Base-by-base conservation (phyloP, 2,888 invertebrate genomes). In the Cheilosia urbana region DNA sequence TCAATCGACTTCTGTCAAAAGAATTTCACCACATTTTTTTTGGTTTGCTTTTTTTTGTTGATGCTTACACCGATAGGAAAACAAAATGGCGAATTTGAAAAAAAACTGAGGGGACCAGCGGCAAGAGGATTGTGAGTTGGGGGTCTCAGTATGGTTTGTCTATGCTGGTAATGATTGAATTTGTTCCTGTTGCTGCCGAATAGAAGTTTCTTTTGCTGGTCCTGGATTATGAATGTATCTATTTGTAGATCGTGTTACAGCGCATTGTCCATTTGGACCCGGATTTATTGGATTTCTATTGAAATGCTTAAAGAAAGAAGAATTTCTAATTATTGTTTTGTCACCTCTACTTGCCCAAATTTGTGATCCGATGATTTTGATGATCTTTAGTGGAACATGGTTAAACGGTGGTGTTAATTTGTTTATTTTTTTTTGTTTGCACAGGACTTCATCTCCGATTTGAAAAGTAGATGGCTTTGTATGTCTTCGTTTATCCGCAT, bases 281-380 rank as follows among this genome's bases (percentile, higher is more conserved):
- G n/a, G n/a, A n/a, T n/a, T 40, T 11, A 1, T 4, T n/a, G 13
- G 42, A n/a, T 40, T 40, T 15, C 40, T 40, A 15, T 40, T 15
- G 40, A 40, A 40, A 11, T 40, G 40, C 3, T 15, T 40, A 13
- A 13, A 40, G 40, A 40, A 40, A 11, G 24, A 40, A 13, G 40
- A 15, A 40, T 40, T 40, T 40, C 40, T 13, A 5, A 24, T 24
- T 24, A 24, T 24, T 24, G 24, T 24, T 24, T 24, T 5, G 3
- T 40, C 13, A 15, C 1, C 1, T 13, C 4, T 53, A 27, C 55
- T 55, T 17, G 27, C 55, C n/a, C 27, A 57, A 27, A 57, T 57
- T 57, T 57, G 55, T 17, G 55, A 57, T n/a, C 34, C 55, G n/a
- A 57, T 34, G 55, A 57, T 34, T 34, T 27, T 57, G 15, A 57